Base-by-base conservation (phyloP, 2,113 vertebrate genomes). In the Tachuris rubrigastra region DNA sequence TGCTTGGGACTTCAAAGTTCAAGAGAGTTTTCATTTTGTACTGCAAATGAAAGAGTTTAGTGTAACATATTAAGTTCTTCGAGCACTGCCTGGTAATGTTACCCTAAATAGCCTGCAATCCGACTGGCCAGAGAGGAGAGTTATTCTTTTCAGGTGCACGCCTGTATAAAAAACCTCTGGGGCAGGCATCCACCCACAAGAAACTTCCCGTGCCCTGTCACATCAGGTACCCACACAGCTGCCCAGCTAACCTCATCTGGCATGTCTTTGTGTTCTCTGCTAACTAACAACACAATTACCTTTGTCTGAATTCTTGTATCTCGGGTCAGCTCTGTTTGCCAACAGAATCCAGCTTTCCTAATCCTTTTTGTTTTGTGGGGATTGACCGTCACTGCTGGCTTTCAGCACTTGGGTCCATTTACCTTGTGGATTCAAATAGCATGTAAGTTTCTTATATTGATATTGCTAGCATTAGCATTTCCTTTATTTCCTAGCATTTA, bases 51-150 rank as follows among this genome's bases (percentile, higher is more conserved):
- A 60, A 81, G 44, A 66, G 62, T 74, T 89, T 19, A 87, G 90
- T 41, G 79, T 87, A 93, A 96, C 83, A 81, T 1, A 81, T 91
- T 72, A 91, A 87, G 66, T 80, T 96, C 84, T 95, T 58, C 0
- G 8, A 89, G 71, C 8, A 0, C 84, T 67, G 93, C 86, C 73
- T 66, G 92, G 95, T 98, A 96, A 98, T 96, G 97, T 94, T 98
- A 83, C 98, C 89, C 55, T 94, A 98, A 98, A 98, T 98, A 98
- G 92, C 96, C 79, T 89, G 92, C 68, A 33, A 92, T 53, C 65
- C 3, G 23, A 96, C 95, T 95, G 96, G 97, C 52, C 44, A 44
- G 92, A 88, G 83, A 55, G 23, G 86, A 87, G 71, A 52, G 92
- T 72, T 94, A 83, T 68, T 94, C 95, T 96, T 87, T 94, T 87